phyloP scores from a whole-genome alignment of 2,888 invertebrate genomes.

The Ophion costatus region DNA sequence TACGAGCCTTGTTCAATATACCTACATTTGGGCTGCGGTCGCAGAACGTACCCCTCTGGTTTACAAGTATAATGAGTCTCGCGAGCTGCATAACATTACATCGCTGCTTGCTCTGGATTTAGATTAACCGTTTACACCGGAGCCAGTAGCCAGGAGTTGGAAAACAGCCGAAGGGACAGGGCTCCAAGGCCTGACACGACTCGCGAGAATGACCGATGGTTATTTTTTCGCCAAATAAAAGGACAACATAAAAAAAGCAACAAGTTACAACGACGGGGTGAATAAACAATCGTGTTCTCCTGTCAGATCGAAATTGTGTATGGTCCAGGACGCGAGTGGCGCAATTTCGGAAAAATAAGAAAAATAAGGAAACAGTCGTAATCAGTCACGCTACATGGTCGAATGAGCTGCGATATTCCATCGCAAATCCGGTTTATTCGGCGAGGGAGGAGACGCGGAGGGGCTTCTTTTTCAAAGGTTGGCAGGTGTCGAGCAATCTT shows the following conservation, averaged over 20 bases:
- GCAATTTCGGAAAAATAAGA: not conserved
- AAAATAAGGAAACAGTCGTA: not conserved
- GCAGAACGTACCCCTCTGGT: slow-evolving; percentile 76
- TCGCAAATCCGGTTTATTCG: slow-evolving; percentile 33
- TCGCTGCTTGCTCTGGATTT: slow-evolving; percentile 83
- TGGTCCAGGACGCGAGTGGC: not conserved
- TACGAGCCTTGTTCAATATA: slow-evolving; percentile 31
- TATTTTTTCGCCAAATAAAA: not conserved
- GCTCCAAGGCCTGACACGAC: slow-evolving; percentile 19
- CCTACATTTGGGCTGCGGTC: slow-evolving; percentile 77
- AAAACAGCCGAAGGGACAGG: slow-evolving; percentile 57
- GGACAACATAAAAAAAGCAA: not conserved
- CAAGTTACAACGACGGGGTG: not conserved
- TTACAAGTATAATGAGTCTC: slow-evolving; percentile 84
- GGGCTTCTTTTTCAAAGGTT: slow-evolving; percentile 42
- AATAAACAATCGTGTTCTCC: no score
- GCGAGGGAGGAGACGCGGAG: not conserved
- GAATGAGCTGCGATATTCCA: slow-evolving; percentile 7
- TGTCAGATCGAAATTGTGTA: no score
- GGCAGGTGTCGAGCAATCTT: slow-evolving; percentile 66
- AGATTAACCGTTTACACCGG: slow-evolving; percentile 83
- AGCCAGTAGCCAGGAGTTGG: slow-evolving; percentile 68
- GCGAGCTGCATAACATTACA: slow-evolving; percentile 83
- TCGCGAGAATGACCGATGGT: not conserved
- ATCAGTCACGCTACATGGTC: slow-evolving; percentile 2